Evolutionary conservation across 1,140 invertebrate genomes (phyloP).

Genomic region (Drosophila auraria): DNA sequence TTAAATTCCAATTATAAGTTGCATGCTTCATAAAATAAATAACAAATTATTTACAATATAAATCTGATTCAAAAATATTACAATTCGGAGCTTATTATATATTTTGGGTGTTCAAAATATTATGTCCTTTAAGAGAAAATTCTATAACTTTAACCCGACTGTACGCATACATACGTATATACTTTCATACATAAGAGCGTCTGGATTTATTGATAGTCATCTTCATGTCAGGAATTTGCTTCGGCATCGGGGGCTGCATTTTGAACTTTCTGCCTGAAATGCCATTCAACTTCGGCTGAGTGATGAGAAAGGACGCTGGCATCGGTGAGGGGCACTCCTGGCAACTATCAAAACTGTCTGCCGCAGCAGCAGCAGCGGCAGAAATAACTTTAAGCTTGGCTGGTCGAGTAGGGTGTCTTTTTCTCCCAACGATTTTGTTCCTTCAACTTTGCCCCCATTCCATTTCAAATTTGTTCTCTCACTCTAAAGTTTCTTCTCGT

Average conservation of each 20-base stretch:
- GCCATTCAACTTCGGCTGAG: conserved; percentile 51
- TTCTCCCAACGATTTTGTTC: conserved; percentile 11
- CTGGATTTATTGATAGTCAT: conserved; percentile 55
- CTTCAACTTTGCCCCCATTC: conserved; percentile 49
- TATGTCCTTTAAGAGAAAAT: not conserved
- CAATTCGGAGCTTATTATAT: not conserved
- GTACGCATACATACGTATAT: not conserved
- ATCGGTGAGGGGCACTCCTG: conserved; percentile 14
- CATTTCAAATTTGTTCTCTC: conserved; percentile 28
- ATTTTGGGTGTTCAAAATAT: too few relatives aligned
- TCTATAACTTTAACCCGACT: not conserved
- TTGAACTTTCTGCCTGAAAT: conserved; percentile 50
- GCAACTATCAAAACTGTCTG: conserved; percentile 77
- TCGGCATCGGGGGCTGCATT: conserved; percentile 53
- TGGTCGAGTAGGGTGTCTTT: conserved; percentile 11
- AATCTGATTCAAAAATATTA: too few relatives aligned
- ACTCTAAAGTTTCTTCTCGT: conserved; percentile 63
- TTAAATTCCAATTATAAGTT: too few relatives aligned
- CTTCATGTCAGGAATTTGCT: conserved; percentile 45
- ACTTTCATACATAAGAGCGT: not conserved
- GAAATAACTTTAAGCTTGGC: conserved; percentile 40
- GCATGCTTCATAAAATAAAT: too few relatives aligned
- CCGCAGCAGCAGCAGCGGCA: conserved; percentile 38
- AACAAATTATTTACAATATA: too few relatives aligned
- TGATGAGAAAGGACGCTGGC: conserved; percentile 18